A percentile compares a stretch with the other conserved stretches of the same genome.
Evolutionary conservation across 2,113 vertebrate genomes (phyloP).

Genomic region (Platycercus adscitus): DNA sequence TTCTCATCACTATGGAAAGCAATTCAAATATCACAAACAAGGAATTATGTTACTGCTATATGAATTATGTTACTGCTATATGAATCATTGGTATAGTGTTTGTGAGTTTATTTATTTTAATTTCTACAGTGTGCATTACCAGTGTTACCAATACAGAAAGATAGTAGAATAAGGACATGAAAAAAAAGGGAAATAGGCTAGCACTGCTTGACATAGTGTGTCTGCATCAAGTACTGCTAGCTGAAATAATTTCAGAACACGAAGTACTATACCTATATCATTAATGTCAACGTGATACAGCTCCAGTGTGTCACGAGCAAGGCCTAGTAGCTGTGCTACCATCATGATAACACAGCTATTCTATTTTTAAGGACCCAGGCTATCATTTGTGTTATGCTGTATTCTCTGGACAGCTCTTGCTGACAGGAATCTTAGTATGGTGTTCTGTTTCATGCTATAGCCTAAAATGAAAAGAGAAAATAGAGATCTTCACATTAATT

Average conservation of each 20-base stretch:
- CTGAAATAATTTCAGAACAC: background rate
- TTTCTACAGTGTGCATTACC: background rate
- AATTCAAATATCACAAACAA: background rate
- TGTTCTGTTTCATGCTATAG: background rate
- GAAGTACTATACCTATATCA: background rate
- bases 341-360: background rate
- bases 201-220: background rate
- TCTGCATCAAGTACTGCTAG: background rate
- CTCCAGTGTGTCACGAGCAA: rapidly evolving
- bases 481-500: background rate
- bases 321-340: background rate
- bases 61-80: background rate
- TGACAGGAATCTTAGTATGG: background rate
- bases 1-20: background rate
- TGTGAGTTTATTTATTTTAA: background rate
- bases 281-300: background rate
- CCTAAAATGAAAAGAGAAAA: background rate
- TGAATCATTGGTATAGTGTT: background rate
- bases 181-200: background rate
- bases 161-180: background rate
- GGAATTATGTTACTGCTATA: background rate
- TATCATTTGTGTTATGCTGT: background rate
- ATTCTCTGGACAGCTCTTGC: background rate
- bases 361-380: background rate
- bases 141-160: background rate